Evolutionary conservation across 2,113 vertebrate genomes (phyloP).

Genomic region (Todiramphus saurophagus): DNA sequence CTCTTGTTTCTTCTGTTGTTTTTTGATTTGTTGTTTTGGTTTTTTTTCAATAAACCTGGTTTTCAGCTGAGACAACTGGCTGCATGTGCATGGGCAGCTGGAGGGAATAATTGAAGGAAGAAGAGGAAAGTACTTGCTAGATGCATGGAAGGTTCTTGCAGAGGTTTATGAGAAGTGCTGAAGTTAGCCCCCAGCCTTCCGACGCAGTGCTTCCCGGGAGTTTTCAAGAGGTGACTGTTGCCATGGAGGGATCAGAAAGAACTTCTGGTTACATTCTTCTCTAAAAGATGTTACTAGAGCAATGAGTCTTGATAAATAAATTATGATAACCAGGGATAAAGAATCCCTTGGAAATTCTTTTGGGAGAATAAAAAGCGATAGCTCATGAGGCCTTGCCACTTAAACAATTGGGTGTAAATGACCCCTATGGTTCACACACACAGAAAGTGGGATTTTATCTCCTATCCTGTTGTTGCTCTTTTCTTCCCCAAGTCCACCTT

Average conservation of each 20-base stretch:
- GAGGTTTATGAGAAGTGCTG: not conserved
- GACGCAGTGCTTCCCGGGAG: fast-evolving
- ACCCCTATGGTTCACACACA: fast-evolving
- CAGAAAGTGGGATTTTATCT: too few relatives aligned
- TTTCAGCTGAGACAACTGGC: not conserved
- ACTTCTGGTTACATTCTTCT: too few relatives aligned
- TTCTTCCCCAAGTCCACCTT: too few relatives aligned
- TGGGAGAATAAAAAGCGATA: not conserved
- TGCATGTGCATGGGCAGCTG: not conserved
- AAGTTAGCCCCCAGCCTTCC: not conserved
- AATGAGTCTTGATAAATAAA: too few relatives aligned
- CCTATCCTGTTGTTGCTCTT: too few relatives aligned
- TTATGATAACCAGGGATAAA: too few relatives aligned
- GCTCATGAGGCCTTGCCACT: not conserved
- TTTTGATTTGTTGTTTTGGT: not conserved
- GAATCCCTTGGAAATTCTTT: too few relatives aligned
- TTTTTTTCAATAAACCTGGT: not conserved
- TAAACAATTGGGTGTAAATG: fast-evolving
- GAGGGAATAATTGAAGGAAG: too few relatives aligned
- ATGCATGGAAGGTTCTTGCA: fast-evolving
- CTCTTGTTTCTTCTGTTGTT: not conserved
- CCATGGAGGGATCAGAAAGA: fast-evolving
- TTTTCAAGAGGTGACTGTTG: fast-evolving
- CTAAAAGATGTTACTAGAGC: fast-evolving
- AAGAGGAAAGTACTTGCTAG: not conserved